These are phyloP conservation scores for Camptogramma bilineatum DNA, from an alignment of 2,888 invertebrate species.

Conservation along the genomic window DNA sequence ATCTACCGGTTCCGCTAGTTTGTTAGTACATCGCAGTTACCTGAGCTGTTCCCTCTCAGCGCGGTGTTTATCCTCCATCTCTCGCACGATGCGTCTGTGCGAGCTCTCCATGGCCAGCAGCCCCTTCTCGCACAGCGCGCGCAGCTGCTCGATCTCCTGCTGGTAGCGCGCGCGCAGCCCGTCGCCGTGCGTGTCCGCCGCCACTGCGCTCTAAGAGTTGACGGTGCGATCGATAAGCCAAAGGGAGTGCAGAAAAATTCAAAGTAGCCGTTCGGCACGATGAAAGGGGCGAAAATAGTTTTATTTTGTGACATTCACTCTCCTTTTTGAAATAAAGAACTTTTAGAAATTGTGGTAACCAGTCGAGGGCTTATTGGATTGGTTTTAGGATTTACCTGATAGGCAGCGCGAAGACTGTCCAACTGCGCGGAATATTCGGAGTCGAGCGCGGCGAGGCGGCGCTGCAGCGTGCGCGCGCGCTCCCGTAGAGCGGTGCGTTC, in stretches of 20 bases:
- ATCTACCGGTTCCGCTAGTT: too few relatives aligned
- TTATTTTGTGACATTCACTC: too few relatives aligned
- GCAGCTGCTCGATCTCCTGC: conserved; percentile 94
- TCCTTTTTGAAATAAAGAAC: too few relatives aligned
- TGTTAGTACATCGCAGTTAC: conserved; percentile 46
- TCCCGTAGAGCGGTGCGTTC: conserved; percentile 87
- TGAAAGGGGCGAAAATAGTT: not conserved
- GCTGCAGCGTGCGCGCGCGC: conserved; percentile 89
- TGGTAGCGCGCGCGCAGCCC: conserved; percentile 91
- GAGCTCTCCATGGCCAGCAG: conserved; percentile 96
- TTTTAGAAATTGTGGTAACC: too few relatives aligned
- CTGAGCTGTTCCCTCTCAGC: conserved; percentile 92
- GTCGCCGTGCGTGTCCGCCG: conserved; percentile 86
- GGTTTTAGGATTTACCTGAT: conserved; percentile 70
- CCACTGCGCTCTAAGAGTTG: conserved; percentile 79
- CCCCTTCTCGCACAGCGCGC: conserved; percentile 95
- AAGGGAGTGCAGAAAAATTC: not conserved
- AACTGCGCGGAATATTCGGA: conserved; percentile 94
- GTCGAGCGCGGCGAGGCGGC: conserved; percentile 90
- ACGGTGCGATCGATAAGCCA: not conserved
- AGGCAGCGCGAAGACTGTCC: conserved; percentile 91
- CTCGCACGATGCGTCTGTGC: conserved; percentile 93
- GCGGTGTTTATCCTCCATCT: conserved; percentile 95
- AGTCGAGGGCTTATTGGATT: too few relatives aligned
- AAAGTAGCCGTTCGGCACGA: not conserved